These are phyloP conservation scores for Cardinalis cardinalis DNA, from an alignment of 2,113 vertebrate species.

Conservation along the genomic window DNA sequence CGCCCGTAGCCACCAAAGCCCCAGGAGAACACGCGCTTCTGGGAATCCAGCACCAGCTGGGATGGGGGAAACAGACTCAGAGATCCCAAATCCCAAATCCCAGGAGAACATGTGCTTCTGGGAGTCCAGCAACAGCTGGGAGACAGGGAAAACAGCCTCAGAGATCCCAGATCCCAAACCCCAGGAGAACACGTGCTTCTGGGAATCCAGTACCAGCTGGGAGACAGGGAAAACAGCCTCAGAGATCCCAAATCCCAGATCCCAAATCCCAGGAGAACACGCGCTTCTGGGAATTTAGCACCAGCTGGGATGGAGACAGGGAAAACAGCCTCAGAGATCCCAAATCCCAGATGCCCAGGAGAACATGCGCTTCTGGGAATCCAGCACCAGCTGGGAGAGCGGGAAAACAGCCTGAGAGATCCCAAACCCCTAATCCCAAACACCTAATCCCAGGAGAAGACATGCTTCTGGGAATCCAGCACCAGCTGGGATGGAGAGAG, in stretches of 20 bases:
- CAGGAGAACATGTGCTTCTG: slow-evolving; percentile 91
- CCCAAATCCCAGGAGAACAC: background rate
- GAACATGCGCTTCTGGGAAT: background rate
- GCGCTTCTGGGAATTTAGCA: background rate
- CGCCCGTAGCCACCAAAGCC: slow-evolving; percentile 79
- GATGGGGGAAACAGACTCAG: too few relatives aligned
- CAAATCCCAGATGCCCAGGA: too few relatives aligned
- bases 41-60: too few relatives aligned
- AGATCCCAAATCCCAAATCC: slow-evolving; percentile 69
- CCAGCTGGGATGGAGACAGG: background rate
- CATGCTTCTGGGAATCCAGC: slow-evolving; percentile 91
- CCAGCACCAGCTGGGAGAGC: too few relatives aligned
- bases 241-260: background rate
- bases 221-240: too few relatives aligned
- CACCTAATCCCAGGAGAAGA: slow-evolving; percentile 86
- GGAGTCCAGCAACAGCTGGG: slow-evolving; percentile 84
- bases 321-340: background rate
- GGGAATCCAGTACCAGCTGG: slow-evolving; percentile 86
- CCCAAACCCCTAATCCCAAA: background rate
- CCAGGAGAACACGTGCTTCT: slow-evolving; percentile 87
- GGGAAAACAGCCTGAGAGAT: too few relatives aligned
- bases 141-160: too few relatives aligned
- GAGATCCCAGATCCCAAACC: background rate
- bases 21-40: background rate
- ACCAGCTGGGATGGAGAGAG: slow-evolving; percentile 60